Evolutionary conservation across 2,888 invertebrate genomes (phyloP), one percentile per base, ranked within the genome.

Genomic region (Drosophila conformis): DNA sequence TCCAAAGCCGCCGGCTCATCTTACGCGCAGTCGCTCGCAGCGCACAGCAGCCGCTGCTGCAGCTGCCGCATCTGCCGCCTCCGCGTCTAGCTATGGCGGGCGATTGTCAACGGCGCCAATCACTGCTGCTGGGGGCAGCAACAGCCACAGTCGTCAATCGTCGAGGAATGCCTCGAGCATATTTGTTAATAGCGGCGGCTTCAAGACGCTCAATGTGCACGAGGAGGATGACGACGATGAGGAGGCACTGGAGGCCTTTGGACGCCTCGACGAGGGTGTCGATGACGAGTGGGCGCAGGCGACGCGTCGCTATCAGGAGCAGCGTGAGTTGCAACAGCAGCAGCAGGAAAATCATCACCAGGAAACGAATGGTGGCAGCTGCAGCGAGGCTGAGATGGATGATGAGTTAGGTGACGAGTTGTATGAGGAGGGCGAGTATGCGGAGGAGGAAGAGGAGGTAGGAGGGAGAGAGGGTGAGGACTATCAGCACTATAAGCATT

Each of bases 141-240:
- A 46, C 46, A 25, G 54, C 49, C 74, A 60, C 6, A 76, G 78
- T 62, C 69, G 80, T 52, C 82, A 83, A 21, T 67, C 76, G 13
- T 85, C 90, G 21, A 83, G 87, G 13, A 91, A 82, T 69, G 79
- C 86, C 7, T 91, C 92, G 27, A 73, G 70, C 33, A 83, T 90
- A 63, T 89, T 80, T 21, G 89, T 80, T 49, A 81, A 68, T 52
- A 79, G 79, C 63, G 80, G 89, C 8, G 80, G 74, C 29, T 91
- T 87, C 35, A 90, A 91, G 67, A 86, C 90, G 2, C 80, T 91
- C 2, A 92, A 91, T 69, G 78, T 91, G 33, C 91, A 90, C 54
- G 90, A 90, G 65, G 92, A 91, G 73, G 82, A 89, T 46, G 87
- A 89, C 60, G 88, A 84, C 29, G 91, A 87, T 48, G 89, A 91